These are phyloP conservation scores for Petrocephalus sullivani DNA, from an alignment of 2,797 vertebrate genomes.

Conservation along the genomic window DNA sequence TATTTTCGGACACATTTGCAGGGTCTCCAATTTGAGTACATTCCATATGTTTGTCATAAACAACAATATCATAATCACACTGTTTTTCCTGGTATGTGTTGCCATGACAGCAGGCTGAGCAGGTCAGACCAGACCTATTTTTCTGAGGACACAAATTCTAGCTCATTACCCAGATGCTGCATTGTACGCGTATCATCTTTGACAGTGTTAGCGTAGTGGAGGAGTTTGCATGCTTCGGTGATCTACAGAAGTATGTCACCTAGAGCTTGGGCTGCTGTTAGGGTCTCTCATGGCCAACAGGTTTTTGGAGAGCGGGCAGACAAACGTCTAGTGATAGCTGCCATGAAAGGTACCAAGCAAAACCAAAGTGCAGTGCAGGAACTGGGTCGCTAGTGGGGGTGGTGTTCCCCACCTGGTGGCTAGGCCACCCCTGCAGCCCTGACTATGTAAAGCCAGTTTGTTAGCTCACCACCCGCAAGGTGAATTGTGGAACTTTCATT, in stretches of 20 bases:
- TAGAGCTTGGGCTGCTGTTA: not conserved
- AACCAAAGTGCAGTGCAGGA: not conserved
- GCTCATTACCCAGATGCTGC: not conserved
- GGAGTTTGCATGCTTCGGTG: not conserved
- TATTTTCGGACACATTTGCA: not conserved
- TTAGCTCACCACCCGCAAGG: not conserved
- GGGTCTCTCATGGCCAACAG: not conserved
- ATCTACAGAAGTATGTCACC: not conserved
- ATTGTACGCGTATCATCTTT: not conserved
- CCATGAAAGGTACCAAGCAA: not conserved
- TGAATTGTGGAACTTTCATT: not conserved
- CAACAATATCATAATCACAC: not conserved
- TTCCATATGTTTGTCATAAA: not conserved
- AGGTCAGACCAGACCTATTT: not conserved
- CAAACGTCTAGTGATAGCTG: not conserved
- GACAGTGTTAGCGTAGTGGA: not conserved
- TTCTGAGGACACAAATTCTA: not conserved
- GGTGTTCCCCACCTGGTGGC: not conserved
- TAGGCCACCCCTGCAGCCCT: too few species aligned
- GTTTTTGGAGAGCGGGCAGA: not conserved
- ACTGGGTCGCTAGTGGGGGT: not conserved
- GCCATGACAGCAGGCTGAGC: not conserved
- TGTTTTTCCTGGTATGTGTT: not conserved
- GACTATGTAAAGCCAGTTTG: not conserved
- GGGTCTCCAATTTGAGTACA: not conserved